Base-by-base conservation (phyloP, 2,797 vertebrate species). In the Melopsittacus undulatus region DNA sequence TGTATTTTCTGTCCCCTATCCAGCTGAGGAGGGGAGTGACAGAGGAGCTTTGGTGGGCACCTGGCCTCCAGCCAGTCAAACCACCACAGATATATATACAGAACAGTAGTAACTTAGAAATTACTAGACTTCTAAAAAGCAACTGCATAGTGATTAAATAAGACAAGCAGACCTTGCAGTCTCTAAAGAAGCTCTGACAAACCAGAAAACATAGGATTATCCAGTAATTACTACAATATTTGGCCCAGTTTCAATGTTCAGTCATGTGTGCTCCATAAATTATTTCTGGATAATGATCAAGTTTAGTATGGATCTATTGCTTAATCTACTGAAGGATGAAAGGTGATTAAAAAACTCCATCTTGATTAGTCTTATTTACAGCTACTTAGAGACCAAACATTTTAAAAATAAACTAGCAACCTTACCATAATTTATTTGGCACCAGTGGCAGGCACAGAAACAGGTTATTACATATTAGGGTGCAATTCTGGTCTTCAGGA, bases 321-420 rank as follows among this genome's bases (percentile, higher is more conserved):
- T 70, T 72, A 61, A 83, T 75, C 42, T 69, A 15, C 11, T 86
- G 57, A 45, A 92, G 29, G 56, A 91, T 76, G 51, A 87, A 92
- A 91, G 42, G 76, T 62, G 30, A 67, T 76, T 87, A 56, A 38
- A 89, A 74, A 70, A 76, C 34, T 73, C 51, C 59, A 88, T 87
- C 83, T 93, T 92, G 78, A 92, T 94, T 92, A 92, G 49, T 73
- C 54, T 95, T 95, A 83, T 96, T 93, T 95, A 94, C 62, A 81
- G 78, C 86, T 92, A 76, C 66, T 70, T 38, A 79, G 83, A 95
- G 79, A 91, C 63, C 36, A 94, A 70, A 85, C 2, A 45, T 81
- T 87, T 90, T 13, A 54, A 93, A 96, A 96, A 90, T 77, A 94
- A 92, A 82, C 64, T 54, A 42, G 29, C 30, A 89, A 73, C 80